These are phyloP conservation scores for Epizoanthus ramosus DNA, from an alignment of 92 coral and sea anemone species.

Conservation along the genomic window DNA sequence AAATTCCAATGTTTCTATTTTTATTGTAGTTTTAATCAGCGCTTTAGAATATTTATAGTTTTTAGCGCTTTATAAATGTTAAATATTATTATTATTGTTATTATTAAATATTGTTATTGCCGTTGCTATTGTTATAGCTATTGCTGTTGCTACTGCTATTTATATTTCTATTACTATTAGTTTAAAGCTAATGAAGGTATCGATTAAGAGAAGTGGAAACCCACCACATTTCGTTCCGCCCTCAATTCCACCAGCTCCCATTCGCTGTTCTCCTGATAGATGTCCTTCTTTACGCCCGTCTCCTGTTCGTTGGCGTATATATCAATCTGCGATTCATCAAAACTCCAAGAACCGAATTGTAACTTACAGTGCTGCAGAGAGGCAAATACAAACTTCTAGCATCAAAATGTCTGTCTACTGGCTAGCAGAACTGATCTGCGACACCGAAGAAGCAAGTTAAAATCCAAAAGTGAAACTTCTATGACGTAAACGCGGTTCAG, in stretches of 20 bases:
- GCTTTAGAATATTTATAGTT: no score
- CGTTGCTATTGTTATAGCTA: background rate
- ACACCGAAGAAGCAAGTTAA: no score
- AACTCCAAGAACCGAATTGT: slow-evolving; percentile 84
- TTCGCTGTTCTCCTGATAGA: slow-evolving; percentile 69
- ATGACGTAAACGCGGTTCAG: no score
- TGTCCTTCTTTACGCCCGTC: slow-evolving; percentile 61
- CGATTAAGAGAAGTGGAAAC: background rate
- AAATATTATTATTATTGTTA: slow-evolving; percentile 15
- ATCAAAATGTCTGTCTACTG: no score
- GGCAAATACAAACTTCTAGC: background rate
- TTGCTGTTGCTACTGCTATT: background rate
- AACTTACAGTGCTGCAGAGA: slow-evolving; percentile 46
- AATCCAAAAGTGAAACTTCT: no score
- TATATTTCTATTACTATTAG: background rate
- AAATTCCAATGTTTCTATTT: no score
- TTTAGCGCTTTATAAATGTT: no score
- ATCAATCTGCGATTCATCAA: slow-evolving; percentile 69
- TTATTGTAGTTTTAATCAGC: no score
- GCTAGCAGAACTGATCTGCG: no score
- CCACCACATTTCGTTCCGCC: slow-evolving; percentile 49
- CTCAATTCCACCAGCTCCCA: slow-evolving; percentile 64
- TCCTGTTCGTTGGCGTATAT: slow-evolving; percentile 50
- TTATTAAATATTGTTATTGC: background rate
- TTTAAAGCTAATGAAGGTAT: background rate